These are phyloP conservation scores for Griposia aprilina DNA, from an alignment of 2,888 invertebrate genomes.

Conservation along the genomic window DNA sequence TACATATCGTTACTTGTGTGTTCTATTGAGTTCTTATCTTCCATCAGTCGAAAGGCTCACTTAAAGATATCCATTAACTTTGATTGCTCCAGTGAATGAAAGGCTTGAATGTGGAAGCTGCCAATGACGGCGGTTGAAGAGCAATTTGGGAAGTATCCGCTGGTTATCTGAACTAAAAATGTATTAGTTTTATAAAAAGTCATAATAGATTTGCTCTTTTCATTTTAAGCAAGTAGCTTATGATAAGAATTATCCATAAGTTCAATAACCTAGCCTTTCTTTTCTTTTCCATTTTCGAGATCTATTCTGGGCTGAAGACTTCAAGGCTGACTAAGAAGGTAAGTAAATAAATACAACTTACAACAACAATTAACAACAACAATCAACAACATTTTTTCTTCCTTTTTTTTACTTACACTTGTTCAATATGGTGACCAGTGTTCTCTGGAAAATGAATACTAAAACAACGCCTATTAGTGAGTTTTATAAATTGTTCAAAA, in stretches of 20 bases:
- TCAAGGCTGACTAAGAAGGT: background rate
- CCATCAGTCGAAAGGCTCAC: constrained; percentile 6
- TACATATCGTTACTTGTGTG: background rate
- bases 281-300: background rate
- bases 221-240: background rate
- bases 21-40: constrained; percentile 30
- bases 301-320: background rate
- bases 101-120: background rate
- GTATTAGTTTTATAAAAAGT: background rate
- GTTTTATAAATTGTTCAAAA: background rate
- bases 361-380: no score
- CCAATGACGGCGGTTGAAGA: constrained; percentile 1
- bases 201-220: background rate
- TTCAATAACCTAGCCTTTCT: background rate
- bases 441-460: background rate
- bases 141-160: background rate
- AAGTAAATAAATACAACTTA: background rate
- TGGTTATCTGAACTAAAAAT: background rate
- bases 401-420: no score
- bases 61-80: constrained; percentile 34
- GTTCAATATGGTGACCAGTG: background rate
- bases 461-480: background rate
- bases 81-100: constrained; percentile 17
- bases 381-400: no score
- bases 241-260: background rate